These are phyloP conservation scores for Crioceris asparagi DNA, from an alignment of 2,888 invertebrate genomes.

Conservation along the genomic window DNA sequence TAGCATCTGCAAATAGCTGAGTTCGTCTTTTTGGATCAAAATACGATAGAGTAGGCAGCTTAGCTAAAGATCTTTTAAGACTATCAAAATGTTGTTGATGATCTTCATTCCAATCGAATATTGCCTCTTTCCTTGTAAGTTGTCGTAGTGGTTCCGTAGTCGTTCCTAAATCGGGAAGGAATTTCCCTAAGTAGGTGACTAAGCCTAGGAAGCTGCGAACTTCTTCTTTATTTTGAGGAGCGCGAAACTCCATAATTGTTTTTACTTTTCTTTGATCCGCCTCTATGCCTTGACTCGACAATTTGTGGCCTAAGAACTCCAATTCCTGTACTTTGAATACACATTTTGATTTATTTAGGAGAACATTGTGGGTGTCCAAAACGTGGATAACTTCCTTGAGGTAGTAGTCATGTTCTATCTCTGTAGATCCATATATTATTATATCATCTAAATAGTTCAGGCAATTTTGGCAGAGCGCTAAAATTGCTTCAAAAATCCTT, in stretches of 20 bases:
- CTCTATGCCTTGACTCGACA: slow-evolving; percentile 29
- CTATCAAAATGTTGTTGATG: slow-evolving; percentile 15
- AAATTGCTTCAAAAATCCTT: slow-evolving; percentile 22
- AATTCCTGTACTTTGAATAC: slow-evolving; percentile 11
- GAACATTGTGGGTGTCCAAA: slow-evolving; percentile 12
- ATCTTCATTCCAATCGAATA: slow-evolving; percentile 11
- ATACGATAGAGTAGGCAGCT: slow-evolving; percentile 16
- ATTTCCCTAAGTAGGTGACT: slow-evolving; percentile 16
- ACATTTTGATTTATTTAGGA: slow-evolving; percentile 15
- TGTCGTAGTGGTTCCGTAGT: slow-evolving; percentile 11
- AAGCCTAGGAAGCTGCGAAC: slow-evolving; percentile 18
- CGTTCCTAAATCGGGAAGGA: slow-evolving; percentile 14
- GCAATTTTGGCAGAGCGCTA: slow-evolving; percentile 22
- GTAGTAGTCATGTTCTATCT: slow-evolving; percentile 18
- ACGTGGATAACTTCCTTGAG: slow-evolving; percentile 8
- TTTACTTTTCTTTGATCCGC: slow-evolving; percentile 14
- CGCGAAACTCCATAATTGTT: slow-evolving; percentile 13
- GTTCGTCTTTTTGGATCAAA: slow-evolving; percentile 17
- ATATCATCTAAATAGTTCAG: slow-evolving; percentile 25
- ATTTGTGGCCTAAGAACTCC: slow-evolving; percentile 11
- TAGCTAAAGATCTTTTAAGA: slow-evolving; percentile 12
- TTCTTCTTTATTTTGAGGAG: slow-evolving; percentile 20
- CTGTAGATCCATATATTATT: slow-evolving; percentile 22
- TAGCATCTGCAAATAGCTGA: slow-evolving; percentile 22
- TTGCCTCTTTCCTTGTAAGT: slow-evolving; percentile 11